These are phyloP conservation scores for Himalopsyche kuldschensis DNA, from an alignment of 2,888 invertebrate genomes.

Conservation along the genomic window DNA sequence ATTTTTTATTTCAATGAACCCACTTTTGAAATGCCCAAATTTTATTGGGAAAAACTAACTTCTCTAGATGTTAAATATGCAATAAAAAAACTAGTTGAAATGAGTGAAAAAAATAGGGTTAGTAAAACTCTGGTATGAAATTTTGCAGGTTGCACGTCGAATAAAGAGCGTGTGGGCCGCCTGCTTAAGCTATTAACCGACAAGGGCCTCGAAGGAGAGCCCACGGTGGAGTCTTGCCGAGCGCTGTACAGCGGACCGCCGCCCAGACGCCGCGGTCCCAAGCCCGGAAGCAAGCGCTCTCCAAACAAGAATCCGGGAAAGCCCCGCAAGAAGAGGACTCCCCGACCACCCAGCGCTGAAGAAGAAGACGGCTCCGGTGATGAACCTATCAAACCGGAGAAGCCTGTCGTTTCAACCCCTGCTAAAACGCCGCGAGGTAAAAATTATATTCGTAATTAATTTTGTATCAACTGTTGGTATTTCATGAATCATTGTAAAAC, in stretches of 20 bases:
- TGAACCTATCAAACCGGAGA: not conserved
- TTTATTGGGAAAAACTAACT: no score
- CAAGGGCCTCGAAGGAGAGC: constrained; percentile 58
- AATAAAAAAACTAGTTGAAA: no score
- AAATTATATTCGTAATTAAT: no score
- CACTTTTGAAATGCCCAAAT: no score
- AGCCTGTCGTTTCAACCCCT: not conserved
- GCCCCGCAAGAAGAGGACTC: constrained; percentile 49
- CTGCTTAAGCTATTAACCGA: constrained; percentile 52
- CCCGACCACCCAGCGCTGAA: constrained; percentile 47
- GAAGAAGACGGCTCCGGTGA: constrained; percentile 45
- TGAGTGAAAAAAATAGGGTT: no score
- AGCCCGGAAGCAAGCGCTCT: constrained; percentile 30
- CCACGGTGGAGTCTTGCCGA: constrained; percentile 54
- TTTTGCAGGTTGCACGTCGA: constrained; percentile 53
- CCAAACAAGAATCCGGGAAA: constrained; percentile 8
- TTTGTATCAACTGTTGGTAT: no score
- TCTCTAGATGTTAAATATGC: no score
- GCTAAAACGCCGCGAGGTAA: not conserved
- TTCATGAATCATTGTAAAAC: no score
- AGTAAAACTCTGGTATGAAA: no score
- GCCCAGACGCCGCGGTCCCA: constrained; percentile 49
- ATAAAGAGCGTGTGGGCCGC: constrained; percentile 56
- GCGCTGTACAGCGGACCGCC: constrained; percentile 44
- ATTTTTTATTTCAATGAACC: no score